phyloP scores from a whole-genome alignment of 2,888 invertebrate genomes.

The Leptogaster cylindrica region DNA sequence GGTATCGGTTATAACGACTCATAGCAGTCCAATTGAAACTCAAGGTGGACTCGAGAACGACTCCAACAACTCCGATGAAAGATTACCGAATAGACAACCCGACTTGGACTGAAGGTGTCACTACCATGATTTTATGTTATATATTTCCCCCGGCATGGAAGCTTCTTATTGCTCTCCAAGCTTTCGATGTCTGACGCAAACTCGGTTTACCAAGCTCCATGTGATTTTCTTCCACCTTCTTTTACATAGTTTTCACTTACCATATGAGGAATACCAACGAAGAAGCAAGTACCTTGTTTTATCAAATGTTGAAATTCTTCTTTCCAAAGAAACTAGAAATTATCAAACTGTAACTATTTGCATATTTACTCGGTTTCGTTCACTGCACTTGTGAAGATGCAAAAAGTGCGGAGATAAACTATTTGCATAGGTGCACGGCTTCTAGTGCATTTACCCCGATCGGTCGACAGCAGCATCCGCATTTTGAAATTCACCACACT shows the following conservation, averaged over 20 bases:
- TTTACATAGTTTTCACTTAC: neutral
- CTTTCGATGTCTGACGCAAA: slow-evolving; percentile 28
- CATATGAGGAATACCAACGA: neutral
- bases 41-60: neutral
- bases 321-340: too few relatives aligned
- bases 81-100: neutral
- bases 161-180: slow-evolving; percentile 18
- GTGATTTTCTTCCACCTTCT: neutral
- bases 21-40: too few relatives aligned
- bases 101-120: slow-evolving; percentile 18
- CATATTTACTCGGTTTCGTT: neutral
- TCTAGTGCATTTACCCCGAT: neutral
- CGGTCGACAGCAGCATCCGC: neutral
- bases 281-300: neutral
- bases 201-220: slow-evolving; percentile 5
- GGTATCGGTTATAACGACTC: too few relatives aligned
- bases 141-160: slow-evolving; percentile 23
- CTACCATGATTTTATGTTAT: neutral
- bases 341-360: too few relatives aligned
- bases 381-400: too few relatives aligned
- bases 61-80: neutral
- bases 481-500: neutral
- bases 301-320: too few relatives aligned
- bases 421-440: neutral
- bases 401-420: neutral